These are phyloP conservation scores for Pandemis cinnamomeana DNA, from an alignment of 2,888 invertebrate genomes.

Conservation along the genomic window DNA sequence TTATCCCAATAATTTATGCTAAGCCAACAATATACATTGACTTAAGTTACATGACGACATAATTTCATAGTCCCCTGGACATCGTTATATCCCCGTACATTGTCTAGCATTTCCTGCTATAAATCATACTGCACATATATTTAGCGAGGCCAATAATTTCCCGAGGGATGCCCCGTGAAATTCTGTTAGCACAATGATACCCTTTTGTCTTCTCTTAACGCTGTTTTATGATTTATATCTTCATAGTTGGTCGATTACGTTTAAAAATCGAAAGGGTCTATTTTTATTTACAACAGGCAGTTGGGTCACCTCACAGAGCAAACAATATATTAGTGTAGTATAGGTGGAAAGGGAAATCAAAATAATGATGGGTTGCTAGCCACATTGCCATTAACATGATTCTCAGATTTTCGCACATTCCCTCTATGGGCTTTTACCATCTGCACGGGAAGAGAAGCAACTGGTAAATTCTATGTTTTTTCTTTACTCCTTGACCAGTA, in stretches of 20 bases:
- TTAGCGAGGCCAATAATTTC: constrained; percentile 23
- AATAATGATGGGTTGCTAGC: too few relatives aligned
- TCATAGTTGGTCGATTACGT: neutral
- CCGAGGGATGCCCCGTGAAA: constrained; percentile 12
- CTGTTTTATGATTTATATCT: constrained; percentile 11
- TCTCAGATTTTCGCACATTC: too few relatives aligned
- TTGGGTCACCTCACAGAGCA: too few relatives aligned
- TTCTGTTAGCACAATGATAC: constrained; percentile 9
- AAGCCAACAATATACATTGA: neutral
- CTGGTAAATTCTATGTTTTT: too few relatives aligned
- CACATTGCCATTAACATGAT: too few relatives aligned
- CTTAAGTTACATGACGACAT: neutral
- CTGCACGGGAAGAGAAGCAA: too few relatives aligned
- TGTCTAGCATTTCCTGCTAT: constrained; percentile 21
- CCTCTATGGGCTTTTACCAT: too few relatives aligned
- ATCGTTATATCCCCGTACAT: constrained; percentile 12
- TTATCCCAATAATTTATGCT: neutral
- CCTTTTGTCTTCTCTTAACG: constrained; percentile 5
- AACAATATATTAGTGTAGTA: too few relatives aligned
- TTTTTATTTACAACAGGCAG: too few relatives aligned
- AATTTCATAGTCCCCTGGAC: constrained; percentile 14
- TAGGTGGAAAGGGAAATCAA: too few relatives aligned
- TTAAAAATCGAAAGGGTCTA: neutral
- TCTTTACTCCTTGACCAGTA: too few relatives aligned
- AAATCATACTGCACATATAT: constrained; percentile 26